phyloP scores from a whole-genome alignment of 1,140 invertebrate genomes.

The Scylla paramamosain region DNA sequence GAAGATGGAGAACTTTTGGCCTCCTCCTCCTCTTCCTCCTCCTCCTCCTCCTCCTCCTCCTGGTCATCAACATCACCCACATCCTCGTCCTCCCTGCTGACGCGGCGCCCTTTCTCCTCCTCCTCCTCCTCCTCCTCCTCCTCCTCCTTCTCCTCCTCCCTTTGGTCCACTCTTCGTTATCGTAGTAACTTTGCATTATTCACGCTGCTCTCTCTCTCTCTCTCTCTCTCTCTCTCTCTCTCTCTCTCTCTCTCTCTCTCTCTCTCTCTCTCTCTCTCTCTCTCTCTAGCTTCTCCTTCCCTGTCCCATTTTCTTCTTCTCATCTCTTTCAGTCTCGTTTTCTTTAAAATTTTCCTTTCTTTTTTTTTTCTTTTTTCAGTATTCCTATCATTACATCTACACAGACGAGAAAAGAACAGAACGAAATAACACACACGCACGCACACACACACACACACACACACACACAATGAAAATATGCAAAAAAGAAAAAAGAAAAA shows the following conservation, averaged over 20 bases:
- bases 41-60: neutral
- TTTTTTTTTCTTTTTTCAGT: neutral
- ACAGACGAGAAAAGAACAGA: neutral
- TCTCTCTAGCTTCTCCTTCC: slow-evolving; percentile 6
- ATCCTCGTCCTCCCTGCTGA: neutral
- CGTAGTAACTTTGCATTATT: neutral
- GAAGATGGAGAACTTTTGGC: neutral
- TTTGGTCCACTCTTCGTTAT: neutral
- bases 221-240: neutral
- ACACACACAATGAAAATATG: neutral
- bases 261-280: slow-evolving; percentile 24
- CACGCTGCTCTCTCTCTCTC: neutral
- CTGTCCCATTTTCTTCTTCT: neutral
- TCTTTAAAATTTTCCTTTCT: neutral
- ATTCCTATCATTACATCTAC: neutral
- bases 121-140: neutral
- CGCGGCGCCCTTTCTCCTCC: neutral
- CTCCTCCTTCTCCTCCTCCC: neutral
- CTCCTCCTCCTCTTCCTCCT: neutral
- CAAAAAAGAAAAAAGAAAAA: neutral
- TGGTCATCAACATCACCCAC: neutral
- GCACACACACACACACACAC: too few relatives aligned
- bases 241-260: slow-evolving; percentile 16
- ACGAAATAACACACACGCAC: neutral
- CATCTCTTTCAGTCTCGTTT: neutral